Base-by-base conservation (phyloP, 2,113 vertebrate genomes). In the Mugil cephalus region DNA sequence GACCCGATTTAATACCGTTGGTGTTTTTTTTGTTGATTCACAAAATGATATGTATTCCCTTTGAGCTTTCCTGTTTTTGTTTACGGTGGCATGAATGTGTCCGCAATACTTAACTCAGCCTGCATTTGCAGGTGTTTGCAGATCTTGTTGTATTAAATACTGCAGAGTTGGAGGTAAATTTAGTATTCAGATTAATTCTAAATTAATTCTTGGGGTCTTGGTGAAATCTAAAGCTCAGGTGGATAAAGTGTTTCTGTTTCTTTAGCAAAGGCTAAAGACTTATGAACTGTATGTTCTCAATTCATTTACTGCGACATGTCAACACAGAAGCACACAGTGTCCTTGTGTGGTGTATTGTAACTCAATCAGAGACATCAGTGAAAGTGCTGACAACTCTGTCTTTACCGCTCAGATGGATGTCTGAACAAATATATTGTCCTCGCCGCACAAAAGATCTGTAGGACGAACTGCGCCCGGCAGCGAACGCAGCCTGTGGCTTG, bases 91-190 rank as follows among this genome's bases (percentile, higher is more conserved):
- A 30, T 30, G 5, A 30, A 30, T 30, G 24, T 30, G 24, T 30
- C 24, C 5, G 24, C 24, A 30, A 35, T 43, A 5, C 47, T 24
- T 14, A 35, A 24, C 43, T 46, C 6, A n/a, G 4, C 40, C 35
- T 21, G 17, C 15, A 53, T 64, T 24, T 81, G 43, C 51, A 53
- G 43, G 50, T 39, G 66, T 84, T 68, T 8, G 64, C 69, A 71
- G 43, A 64, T 59, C 17, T 73, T 84, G 18, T 65, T n/a, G 12
- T 42, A 5, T 9, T 52, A 40, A 52, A 45, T 38, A 30, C 54
- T 66, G 74, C 24, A 30, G 24, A 30, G 24, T 30, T 30, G 24
- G 24, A 5, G 24, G 24, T 5, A 30, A 30, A 30, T 2, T 30
- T 30, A 30, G 3, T 30, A 30, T 30, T 30, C 24, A 3, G 5